Evolutionary conservation across 1,140 invertebrate species (phyloP), one percentile per base, ranked within the genome.

Genomic region (Drosophila nikananu): DNA sequence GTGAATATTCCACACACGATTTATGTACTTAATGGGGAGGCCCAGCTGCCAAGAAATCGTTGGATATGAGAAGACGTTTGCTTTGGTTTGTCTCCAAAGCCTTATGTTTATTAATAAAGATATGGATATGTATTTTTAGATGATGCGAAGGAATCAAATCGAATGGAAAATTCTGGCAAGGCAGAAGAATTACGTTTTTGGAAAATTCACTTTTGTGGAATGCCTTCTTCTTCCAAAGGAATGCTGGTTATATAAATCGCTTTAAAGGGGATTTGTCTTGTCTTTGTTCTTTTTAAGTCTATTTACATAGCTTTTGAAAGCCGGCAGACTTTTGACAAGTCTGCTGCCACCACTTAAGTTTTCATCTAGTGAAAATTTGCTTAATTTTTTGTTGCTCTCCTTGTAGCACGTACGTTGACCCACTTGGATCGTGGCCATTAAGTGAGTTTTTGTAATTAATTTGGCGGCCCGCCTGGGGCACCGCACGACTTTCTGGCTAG

Each of bases 391-490:
- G 9, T 25, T 23, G 9, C 32, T 37, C 32, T n/a, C 32, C 21
- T 37, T n/a, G 32, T 7, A 9, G 52, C 32, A 77, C 73, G 80
- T 83, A 67, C 80, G 83, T 80, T 91, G 91, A 84, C 91, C 91
- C 81, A 92, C 61, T 92, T 92, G 91, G 90, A 86, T 82, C 66
- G 39, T 63, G 46, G 91, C 91, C 91, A 92, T 87, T 80, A 80
- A 80, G 67, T 91, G 76, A 76, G 86, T 87, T 74, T 76, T 90
- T 83, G 77, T 80, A 92, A 92, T 87, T 92, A 86, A 90, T 92
- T 92, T 91, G 58, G 70, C 65, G 52, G 71, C 58, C 48, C 41
- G 32, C 63, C 48, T 75, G 46, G 70, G 58, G 55, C 60, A 57
- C 67, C 64, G 58, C 71, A 71, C 76, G 64, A 67, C 72, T 86